These are phyloP conservation scores for Chaetodon trifasciatus DNA, from an alignment of 2,797 vertebrate genomes.

Conservation along the genomic window DNA sequence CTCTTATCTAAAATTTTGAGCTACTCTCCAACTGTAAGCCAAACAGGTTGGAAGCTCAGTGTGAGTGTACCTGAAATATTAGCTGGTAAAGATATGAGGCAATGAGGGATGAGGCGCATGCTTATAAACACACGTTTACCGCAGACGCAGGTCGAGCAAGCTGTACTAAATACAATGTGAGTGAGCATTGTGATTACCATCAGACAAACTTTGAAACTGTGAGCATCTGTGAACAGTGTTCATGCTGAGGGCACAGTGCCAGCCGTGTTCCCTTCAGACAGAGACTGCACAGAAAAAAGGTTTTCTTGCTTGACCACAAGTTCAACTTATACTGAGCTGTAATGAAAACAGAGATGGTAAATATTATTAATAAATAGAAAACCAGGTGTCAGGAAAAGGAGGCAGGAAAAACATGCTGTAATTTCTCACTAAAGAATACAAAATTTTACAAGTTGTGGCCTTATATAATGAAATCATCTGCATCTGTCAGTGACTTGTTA, in stretches of 20 bases:
- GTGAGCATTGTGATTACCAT: constrained; percentile 10
- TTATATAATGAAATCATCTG: constrained; percentile 2
- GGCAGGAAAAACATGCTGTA: background rate
- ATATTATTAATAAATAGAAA: constrained; percentile 4
- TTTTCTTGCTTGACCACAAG: constrained; percentile 21
- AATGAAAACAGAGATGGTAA: constrained; percentile 13
- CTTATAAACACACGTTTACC: constrained; percentile 14
- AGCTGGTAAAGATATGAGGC: constrained; percentile 1
- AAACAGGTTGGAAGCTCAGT: background rate
- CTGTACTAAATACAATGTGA: background rate
- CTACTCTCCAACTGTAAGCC: background rate
- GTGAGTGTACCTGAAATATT: constrained; percentile 10
- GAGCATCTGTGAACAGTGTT: constrained; percentile 38
- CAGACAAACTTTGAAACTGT: constrained; percentile 22
- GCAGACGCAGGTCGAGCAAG: constrained; percentile 3
- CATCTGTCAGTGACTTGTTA: constrained; percentile 3
- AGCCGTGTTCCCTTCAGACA: constrained; percentile 11
- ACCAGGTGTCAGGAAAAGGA: too few species aligned
- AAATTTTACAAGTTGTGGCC: background rate
- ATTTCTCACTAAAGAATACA: background rate
- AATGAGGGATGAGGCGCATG: constrained; percentile 1
- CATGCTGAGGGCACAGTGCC: constrained; percentile 29
- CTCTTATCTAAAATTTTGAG: constrained; percentile 10
- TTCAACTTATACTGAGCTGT: constrained; percentile 20
- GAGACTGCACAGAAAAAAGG: constrained; percentile 9